These are phyloP conservation scores for Apis dorsata DNA, from an alignment of 1,140 invertebrate genomes.

Conservation along the genomic window DNA sequence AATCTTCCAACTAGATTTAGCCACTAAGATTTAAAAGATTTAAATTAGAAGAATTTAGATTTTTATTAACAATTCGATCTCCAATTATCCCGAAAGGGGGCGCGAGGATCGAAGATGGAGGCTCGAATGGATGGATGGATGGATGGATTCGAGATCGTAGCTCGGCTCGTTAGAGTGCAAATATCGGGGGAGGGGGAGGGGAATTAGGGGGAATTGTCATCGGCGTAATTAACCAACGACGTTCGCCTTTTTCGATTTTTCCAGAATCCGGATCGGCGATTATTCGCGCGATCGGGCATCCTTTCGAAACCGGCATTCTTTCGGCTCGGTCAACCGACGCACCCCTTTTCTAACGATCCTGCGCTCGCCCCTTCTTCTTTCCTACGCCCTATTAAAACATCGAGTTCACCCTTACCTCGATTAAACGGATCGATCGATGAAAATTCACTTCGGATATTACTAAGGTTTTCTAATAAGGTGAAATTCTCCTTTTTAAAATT, in stretches of 20 bases:
- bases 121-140: neutral
- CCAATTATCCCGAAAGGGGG: neutral
- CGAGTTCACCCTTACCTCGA: no score
- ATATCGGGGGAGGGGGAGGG: slow-evolving; percentile 21
- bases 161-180: slow-evolving; percentile 45
- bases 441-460: no score
- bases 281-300: slow-evolving; percentile 9
- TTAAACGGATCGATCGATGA: no score
- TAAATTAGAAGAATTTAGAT: neutral
- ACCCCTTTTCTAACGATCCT: neutral
- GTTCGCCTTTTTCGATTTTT: slow-evolving; percentile 29
- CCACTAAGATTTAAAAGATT: no score
- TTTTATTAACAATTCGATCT: neutral
- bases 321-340: slow-evolving; percentile 2
- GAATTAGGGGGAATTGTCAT: slow-evolving; percentile 29
- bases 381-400: neutral
- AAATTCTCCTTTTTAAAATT: no score
- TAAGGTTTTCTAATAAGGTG: no score
- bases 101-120: neutral
- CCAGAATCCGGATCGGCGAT: neutral
- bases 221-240: slow-evolving; percentile 39
- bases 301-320: slow-evolving; percentile 19
- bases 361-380: neutral
- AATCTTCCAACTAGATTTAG: no score
- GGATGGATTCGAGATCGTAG: slow-evolving; percentile 9